Evolutionary conservation across 2,888 invertebrate species (phyloP).

Genomic region (Drosophila suboccidentalis): DNA sequence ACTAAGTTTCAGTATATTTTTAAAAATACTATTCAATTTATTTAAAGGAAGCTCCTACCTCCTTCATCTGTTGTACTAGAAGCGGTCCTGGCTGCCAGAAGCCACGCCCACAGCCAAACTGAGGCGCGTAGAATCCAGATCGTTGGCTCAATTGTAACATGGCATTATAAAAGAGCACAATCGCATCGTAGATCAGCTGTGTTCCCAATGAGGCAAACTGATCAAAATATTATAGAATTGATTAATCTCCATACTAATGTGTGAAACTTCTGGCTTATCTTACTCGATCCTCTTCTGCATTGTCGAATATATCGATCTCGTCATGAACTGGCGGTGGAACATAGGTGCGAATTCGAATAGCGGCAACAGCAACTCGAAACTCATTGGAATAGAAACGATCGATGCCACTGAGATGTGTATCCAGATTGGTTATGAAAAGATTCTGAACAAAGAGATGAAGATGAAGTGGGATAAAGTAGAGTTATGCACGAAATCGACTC

Average conservation of each 20-base stretch:
- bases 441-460: slow-evolving; percentile 42
- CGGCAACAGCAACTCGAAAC: slow-evolving; percentile 65
- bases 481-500: neutral
- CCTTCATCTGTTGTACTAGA: slow-evolving; percentile 88
- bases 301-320: slow-evolving; percentile 76
- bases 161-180: slow-evolving; percentile 95
- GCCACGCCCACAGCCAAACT: slow-evolving; percentile 68
- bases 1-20: no score
- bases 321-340: slow-evolving; percentile 73
- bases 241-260: neutral
- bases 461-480: no score
- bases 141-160: slow-evolving; percentile 85
- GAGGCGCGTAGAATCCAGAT: slow-evolving; percentile 65
- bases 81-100: slow-evolving; percentile 88
- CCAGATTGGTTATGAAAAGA: slow-evolving; percentile 86
- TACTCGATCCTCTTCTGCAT: slow-evolving; percentile 56
- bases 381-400: slow-evolving; percentile 70
- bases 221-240: no score
- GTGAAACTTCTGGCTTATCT: neutral
- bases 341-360: slow-evolving; percentile 71
- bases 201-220: slow-evolving; percentile 62
- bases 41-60: slow-evolving; percentile 84
- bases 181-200: slow-evolving; percentile 95
- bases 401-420: slow-evolving; percentile 82
- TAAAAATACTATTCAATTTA: neutral